A percentile compares a stretch with the other conserved stretches of the same genome.
Conservation (phyloP, 2,888 invertebrate species). For the Syrista parreyssii region DNA sequence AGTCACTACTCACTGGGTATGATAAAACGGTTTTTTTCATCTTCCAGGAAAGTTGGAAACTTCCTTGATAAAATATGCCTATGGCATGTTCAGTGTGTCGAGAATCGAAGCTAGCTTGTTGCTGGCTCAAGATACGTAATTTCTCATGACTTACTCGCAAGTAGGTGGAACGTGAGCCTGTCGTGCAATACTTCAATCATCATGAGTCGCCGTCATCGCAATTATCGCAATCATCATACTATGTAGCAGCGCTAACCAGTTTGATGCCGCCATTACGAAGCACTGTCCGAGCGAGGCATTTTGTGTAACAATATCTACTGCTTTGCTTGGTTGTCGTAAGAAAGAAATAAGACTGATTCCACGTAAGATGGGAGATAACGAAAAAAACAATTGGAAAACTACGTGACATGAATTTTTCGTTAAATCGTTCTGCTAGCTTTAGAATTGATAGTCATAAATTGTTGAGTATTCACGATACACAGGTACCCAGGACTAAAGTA, state of each 20-base stretch:
- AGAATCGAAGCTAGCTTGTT: neutral
- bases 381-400: neutral
- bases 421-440: neutral
- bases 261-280: constrained; percentile 28
- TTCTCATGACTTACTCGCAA: neutral
- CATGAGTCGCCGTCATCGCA: neutral
- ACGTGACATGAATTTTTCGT: neutral
- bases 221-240: neutral
- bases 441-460: neutral
- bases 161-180: neutral
- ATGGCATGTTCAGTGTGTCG: neutral
- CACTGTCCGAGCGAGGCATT: neutral
- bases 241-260: neutral
- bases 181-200: neutral
- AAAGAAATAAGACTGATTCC: neutral
- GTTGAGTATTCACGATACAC: neutral
- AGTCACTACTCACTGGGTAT: neutral
- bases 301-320: neutral
- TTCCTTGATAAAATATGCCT: neutral
- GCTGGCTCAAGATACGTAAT: neutral
- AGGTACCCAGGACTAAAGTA: neutral
- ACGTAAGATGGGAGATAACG: neutral
- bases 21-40: neutral
- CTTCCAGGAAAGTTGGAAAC: neutral
- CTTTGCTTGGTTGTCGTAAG: neutral